Evolutionary conservation across 2,113 vertebrate species (phyloP).

Genomic region (Pomatorhinus ruficollis): DNA sequence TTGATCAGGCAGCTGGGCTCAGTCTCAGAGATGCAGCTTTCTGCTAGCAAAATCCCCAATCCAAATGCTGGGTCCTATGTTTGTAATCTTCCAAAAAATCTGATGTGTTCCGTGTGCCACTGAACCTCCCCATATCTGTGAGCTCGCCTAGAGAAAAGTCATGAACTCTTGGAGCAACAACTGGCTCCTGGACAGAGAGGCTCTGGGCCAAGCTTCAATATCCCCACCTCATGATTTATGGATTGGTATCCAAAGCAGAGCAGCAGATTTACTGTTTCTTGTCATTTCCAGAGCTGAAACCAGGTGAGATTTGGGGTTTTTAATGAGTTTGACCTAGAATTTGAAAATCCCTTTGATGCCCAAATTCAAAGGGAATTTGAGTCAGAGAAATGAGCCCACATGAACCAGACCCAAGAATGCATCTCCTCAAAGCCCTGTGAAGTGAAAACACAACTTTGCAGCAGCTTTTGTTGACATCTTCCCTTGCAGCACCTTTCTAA

Average conservation of each 20-base stretch:
- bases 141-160: neutral
- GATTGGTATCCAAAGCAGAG: neutral
- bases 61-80: neutral
- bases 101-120: neutral
- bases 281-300: neutral
- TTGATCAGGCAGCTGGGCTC: neutral
- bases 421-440: neutral
- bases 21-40: neutral
- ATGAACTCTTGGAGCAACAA: neutral
- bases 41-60: neutral
- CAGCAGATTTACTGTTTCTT: neutral
- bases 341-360: slow-evolving; percentile 41
- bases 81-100: neutral
- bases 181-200: neutral
- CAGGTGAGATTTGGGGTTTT: neutral
- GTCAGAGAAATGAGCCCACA: neutral
- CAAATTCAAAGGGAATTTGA: slow-evolving; percentile 16
- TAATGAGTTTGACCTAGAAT: slow-evolving; percentile 15
- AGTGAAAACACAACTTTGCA: slow-evolving; percentile 3
- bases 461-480: neutral
- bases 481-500: neutral
- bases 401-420: slow-evolving; percentile 27
- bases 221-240: neutral
- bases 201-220: slow-evolving; percentile 34
- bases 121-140: neutral